A percentile compares a stretch with the other conserved stretches of the same genome.
Evolutionary conservation across 1,140 invertebrate species (phyloP).

Genomic region (Drosophila nasuta): DNA sequence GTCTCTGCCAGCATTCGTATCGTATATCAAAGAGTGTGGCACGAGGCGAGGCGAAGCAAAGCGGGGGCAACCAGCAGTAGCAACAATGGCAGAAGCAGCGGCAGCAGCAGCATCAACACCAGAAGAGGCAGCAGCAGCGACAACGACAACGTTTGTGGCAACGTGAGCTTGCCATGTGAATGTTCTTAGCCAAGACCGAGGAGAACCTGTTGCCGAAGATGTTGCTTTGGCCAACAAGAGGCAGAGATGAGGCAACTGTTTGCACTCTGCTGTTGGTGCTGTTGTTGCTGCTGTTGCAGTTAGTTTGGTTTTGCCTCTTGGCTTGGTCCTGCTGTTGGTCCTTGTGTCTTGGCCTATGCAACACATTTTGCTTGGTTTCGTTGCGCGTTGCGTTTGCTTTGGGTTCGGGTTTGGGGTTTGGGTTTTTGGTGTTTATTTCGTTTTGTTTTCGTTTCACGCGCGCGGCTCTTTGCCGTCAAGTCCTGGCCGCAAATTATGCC

Average conservation of each 20-base stretch:
- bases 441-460: conserved; percentile 20
- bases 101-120: background rate
- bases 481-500: conserved; percentile 75
- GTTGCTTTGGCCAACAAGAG: conserved; percentile 4
- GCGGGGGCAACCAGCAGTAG: background rate
- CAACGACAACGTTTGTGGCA: conserved; percentile 20
- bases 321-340: conserved; percentile 2
- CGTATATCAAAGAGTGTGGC: conserved; percentile 40
- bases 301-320: conserved; percentile 4
- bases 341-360: conserved; percentile 30
- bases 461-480: conserved; percentile 39
- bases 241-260: background rate
- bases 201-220: conserved; percentile 44
- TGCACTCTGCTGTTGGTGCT: conserved; percentile 10
- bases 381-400: conserved; percentile 2
- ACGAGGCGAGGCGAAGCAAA: background rate
- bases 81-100: background rate
- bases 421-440: too few relatives aligned
- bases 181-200: conserved; percentile 1
- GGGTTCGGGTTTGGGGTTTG: too few relatives aligned
- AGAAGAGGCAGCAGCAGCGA: background rate
- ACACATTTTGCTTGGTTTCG: conserved; percentile 30
- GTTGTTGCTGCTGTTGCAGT: background rate
- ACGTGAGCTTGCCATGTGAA: conserved; percentile 37
- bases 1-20: conserved; percentile 8